Evolutionary conservation across 2,797 vertebrate genomes (phyloP), one percentile per base, ranked within the genome.

Genomic region (Alectoris magna): DNA sequence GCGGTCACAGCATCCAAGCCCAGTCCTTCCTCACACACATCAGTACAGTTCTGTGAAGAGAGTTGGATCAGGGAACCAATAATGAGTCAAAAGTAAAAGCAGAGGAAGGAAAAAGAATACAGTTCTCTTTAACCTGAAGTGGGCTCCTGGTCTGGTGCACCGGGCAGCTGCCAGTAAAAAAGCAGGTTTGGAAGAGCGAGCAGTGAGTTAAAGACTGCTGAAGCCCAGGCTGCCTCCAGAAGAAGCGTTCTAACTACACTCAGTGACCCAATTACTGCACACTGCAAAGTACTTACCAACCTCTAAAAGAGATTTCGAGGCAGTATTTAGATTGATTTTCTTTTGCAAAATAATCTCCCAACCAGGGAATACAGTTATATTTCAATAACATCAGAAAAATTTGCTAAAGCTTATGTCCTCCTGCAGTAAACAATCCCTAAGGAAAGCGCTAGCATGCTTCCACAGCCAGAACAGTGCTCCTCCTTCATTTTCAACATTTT

Each of bases 321-420:
- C 21, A 84, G 27, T 46, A 36, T 81, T 92, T 67, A 81, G 62
- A 92, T 75, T 62, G 41, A 89, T 93, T 95, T 95, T 78, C 48
- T 68, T 89, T 36, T 81, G 41, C 48, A 88, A 88, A 93, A 58
- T 44, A 53, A 70, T 69, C 60, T 78, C 66, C 85, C 46, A 64
- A 56, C 26, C 55, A 64, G 31, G 36, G 27, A 66, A 38, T 41
- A n/a, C 2, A 4, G 39, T 49, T 75, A 18, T 13, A 85, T 89
- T 87, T 85, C 66, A 77, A 3, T 26, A 91, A 39, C 59, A 69
- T 24, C 46, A 73, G 44, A 31, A 84, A 78, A 73, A 53, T 1
- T 3, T 44, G 56, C 38, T 18, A 63, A 87, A 92, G 38, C 12
- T 6, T 48, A 43, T 1, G 17, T 64, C 41, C 23, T 56, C 58